phyloP scores from a whole-genome alignment of 2,888 invertebrate genomes.

The Nemotelus nigrinus region DNA sequence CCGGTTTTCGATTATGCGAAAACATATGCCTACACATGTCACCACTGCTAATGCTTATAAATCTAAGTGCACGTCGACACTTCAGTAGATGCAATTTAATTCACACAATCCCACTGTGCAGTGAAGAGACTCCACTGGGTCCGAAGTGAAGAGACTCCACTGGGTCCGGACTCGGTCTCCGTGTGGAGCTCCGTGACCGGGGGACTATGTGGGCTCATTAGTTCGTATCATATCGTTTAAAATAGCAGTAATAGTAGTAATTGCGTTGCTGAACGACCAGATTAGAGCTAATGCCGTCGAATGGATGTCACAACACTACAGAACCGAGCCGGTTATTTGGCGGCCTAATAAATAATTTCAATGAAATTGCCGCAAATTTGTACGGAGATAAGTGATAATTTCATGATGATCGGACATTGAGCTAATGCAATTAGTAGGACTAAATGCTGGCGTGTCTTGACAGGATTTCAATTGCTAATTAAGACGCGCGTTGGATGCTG shows the following conservation, averaged over 20 bases:
- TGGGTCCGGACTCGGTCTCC: no score
- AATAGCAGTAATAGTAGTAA: constrained; percentile 30
- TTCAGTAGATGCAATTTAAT: no score
- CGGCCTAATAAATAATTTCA: constrained; percentile 13
- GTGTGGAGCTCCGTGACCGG: background rate
- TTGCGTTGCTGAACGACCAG: constrained; percentile 23
- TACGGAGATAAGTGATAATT: constrained; percentile 27
- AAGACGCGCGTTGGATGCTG: no score
- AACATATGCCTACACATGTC: background rate
- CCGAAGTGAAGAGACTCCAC: no score
- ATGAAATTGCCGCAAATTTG: constrained; percentile 22
- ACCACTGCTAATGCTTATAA: no score
- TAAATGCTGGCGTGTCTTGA: background rate
- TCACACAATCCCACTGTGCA: no score
- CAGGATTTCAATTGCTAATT: background rate
- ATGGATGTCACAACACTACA: constrained; percentile 37
- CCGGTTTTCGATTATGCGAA: background rate
- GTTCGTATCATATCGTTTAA: constrained; percentile 34
- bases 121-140: no score
- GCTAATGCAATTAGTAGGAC: constrained; percentile 8
- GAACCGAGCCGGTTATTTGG: background rate
- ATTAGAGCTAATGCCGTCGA: constrained; percentile 25
- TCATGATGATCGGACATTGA: constrained; percentile 23
- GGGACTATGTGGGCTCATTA: constrained; percentile 36
- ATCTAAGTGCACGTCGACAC: no score